These are phyloP conservation scores for Vulpes ferrilata DNA, from an alignment of 2,113 vertebrate species.

Conservation along the genomic window DNA sequence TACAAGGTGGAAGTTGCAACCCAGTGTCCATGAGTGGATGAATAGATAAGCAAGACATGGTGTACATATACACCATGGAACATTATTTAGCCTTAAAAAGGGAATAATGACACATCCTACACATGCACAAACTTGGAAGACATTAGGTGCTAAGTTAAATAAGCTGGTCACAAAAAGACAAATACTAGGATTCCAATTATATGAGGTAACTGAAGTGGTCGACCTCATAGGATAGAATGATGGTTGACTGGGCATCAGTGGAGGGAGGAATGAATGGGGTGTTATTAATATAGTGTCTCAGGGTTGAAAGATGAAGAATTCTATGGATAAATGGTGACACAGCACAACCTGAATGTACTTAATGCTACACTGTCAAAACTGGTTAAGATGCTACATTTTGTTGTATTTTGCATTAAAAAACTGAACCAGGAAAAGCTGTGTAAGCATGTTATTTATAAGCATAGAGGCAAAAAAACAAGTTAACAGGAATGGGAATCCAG, in stretches of 20 bases:
- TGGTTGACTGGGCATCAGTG: background rate
- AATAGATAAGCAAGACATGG: background rate
- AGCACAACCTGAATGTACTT: background rate
- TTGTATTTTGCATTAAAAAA: background rate
- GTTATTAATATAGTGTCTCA: background rate
- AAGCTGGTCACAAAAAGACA: background rate
- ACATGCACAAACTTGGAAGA: background rate
- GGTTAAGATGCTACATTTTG: background rate
- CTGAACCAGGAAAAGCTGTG: background rate
- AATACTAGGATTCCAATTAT: background rate
- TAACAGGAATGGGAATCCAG: background rate
- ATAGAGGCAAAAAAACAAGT: background rate
- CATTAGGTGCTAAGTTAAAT: background rate
- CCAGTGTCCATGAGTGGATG: background rate
- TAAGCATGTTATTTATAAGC: conserved; percentile 14
- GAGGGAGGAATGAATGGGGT: no score
- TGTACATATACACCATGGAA: background rate
- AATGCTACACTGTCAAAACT: background rate
- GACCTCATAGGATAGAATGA: background rate
- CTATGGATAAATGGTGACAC: background rate
- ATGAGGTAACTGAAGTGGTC: background rate
- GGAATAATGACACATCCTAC: background rate
- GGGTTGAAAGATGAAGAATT: background rate
- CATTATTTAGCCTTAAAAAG: conserved; percentile 1
- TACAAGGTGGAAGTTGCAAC: background rate